phyloP scores from a whole-genome alignment of 1,140 invertebrate species.

The Carposina sasakii region DNA sequence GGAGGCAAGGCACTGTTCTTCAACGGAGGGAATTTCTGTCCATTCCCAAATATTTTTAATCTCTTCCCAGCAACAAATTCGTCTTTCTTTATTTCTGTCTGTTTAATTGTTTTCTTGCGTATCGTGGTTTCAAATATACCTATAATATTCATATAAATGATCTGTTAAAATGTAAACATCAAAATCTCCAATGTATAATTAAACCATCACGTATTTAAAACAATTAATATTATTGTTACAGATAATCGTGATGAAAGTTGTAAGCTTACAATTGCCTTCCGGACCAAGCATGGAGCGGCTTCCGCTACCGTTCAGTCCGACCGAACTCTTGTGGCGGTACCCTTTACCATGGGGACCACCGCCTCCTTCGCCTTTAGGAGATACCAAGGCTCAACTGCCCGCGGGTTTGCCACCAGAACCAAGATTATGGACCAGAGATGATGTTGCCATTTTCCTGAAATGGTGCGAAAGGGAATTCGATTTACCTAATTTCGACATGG shows the following conservation, averaged over 20 bases:
- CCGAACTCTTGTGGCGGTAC: constrained; percentile 89
- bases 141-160: no score
- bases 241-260: constrained; percentile 66
- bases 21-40: no score
- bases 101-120: no score
- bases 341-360: constrained; percentile 79
- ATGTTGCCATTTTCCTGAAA: constrained; percentile 89
- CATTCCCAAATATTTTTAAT: no score
- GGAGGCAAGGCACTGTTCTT: no score
- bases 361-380: constrained; percentile 81
- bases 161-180: no score
- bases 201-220: no score
- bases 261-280: constrained; percentile 66
- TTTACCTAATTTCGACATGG: constrained; percentile 91
- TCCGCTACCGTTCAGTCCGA: constrained; percentile 69
- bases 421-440: constrained; percentile 90
- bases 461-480: constrained; percentile 96
- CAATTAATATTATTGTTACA: constrained; percentile 33
- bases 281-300: constrained; percentile 70
- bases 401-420: constrained; percentile 88
- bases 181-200: no score
- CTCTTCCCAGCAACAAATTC: no score
- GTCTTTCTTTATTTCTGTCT: no score
- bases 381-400: constrained; percentile 90
- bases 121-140: no score